phyloP scores from a whole-genome alignment of 2,797 vertebrate genomes.

The Hylomyscus alleni region DNA sequence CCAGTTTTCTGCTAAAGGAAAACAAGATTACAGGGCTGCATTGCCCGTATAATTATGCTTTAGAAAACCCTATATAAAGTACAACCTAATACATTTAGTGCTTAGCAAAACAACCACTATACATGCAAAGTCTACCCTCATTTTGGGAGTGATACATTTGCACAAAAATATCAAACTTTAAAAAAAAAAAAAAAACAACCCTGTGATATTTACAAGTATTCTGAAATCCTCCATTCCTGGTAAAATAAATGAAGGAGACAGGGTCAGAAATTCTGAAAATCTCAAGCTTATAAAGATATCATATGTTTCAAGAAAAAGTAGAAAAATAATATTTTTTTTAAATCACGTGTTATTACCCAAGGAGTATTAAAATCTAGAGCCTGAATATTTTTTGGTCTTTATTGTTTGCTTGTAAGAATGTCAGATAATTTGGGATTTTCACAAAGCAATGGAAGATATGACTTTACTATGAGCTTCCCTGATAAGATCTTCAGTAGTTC shows the following conservation, averaged over 20 bases:
- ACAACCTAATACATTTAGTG: conserved; percentile 42
- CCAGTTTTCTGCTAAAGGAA: not conserved
- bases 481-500: conserved; percentile 52
- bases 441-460: not conserved
- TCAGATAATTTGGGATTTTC: conserved; percentile 37
- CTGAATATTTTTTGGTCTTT: conserved; percentile 35
- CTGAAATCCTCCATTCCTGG: not conserved
- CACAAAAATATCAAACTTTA: conserved; percentile 22
- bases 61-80: conserved; percentile 28
- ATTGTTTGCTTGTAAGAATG: conserved; percentile 1
- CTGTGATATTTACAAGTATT: not conserved
- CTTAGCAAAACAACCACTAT: not conserved
- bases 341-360: not conserved
- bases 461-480: not conserved
- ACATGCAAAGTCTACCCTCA: conserved; percentile 43
- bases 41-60: conserved; percentile 33
- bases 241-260: conserved; percentile 7
- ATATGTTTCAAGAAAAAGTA: conserved; percentile 43
- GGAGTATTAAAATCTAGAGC: not conserved
- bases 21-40: not conserved
- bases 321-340: not conserved
- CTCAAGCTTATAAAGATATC: conserved; percentile 25
- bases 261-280: not conserved
- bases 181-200: conserved; percentile 44
- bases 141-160: conserved; percentile 41